Percentiles rank a stretch among this genome's conserved stretches.
Evolutionary conservation across 2,113 vertebrate species (phyloP).

Genomic region (Meriones unguiculatus): DNA sequence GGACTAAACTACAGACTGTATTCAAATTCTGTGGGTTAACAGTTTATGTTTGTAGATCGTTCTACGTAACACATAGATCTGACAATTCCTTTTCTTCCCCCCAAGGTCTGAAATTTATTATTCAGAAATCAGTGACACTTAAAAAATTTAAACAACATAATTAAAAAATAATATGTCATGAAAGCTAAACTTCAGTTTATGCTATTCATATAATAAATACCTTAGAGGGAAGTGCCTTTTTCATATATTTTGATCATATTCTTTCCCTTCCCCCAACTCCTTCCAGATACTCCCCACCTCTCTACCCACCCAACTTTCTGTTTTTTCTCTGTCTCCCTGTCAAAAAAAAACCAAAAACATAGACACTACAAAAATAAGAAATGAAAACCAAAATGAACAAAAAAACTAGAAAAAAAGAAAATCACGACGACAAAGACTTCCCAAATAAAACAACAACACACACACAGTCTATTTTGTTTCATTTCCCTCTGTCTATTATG

Average conservation of each 20-base stretch:
- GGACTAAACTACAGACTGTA: not conserved
- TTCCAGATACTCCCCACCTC: not conserved
- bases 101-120: not conserved
- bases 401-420: not conserved
- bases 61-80: not conserved
- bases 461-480: not conserved
- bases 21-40: not conserved
- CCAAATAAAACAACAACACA: not conserved
- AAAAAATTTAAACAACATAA: not conserved
- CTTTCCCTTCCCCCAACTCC: not conserved
- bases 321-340: not conserved
- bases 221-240: not conserved
- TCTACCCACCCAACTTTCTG: not conserved
- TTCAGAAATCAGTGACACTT: not conserved
- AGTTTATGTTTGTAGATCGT: not conserved
- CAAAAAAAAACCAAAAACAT: not conserved
- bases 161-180: not conserved
- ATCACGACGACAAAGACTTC: not conserved
- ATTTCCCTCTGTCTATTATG: not conserved
- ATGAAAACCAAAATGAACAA: not conserved
- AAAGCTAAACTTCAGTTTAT: not conserved
- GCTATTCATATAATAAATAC: not conserved
- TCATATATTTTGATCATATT: not conserved
- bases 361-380: not conserved
- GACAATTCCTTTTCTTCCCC: not conserved